Evolutionary conservation across 2,797 vertebrate genomes (phyloP), one percentile per base, ranked within the genome.

Genomic region (Pangasius krempfi): DNA sequence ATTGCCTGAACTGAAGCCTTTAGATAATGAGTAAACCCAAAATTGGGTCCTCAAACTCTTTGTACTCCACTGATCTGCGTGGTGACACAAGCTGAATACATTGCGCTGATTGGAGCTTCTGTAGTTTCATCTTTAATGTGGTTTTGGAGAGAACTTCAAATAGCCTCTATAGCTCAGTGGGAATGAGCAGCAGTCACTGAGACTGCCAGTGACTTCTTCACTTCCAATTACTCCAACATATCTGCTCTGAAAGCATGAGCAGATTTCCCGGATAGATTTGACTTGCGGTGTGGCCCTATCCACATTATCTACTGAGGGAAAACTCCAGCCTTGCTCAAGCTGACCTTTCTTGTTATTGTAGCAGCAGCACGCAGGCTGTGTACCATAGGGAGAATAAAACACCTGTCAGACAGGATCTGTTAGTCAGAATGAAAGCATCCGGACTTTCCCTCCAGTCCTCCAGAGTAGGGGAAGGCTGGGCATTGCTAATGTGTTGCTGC

Each of bases 341-440:
- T 86, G 84, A 91, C 88, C 88, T 90, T 87, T 84, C 66, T 85
- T 89, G 88, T 90, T 89, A 84, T 79, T 87, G 85, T 83, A 87
- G 81, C 60, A 33, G 81, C 82, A 82, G 75, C 40, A 86, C 54
- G n/a, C 84, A 68, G 58, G 47, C 73, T 54, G 33, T 78, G 18
- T 76, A 64, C 87, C 25, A 85, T 22, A 44, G 64, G 54, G 33
- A 83, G 66, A 86, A 88, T 88, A 91, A 89, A 91, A 91, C 66
- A 79, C 72, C 84, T 89, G 91, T 90, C 91, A 86, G 87, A 89
- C 78, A 86, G 75, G 72, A 90, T 91, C 86, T 73, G 58, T 89
- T 89, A 80, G 91, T 62, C 30, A 52, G 58, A 85, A 83, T 85
- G 81, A 91, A 89, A 91, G 87, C 30, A 8, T 75, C 79, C n/a